Base-by-base conservation (phyloP, 2,888 invertebrate genomes). In the Philaethria dido region DNA sequence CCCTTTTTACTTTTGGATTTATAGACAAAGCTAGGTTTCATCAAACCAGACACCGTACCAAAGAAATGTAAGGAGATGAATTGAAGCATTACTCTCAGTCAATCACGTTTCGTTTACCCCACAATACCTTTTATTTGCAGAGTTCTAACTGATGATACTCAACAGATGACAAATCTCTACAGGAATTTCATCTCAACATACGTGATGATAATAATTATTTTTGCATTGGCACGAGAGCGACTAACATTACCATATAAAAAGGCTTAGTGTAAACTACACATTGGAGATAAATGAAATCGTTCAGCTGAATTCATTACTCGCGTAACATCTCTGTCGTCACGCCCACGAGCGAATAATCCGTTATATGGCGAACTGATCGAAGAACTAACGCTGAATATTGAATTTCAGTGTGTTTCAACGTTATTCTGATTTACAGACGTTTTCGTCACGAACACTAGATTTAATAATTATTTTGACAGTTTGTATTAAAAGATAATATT, bases 231-330 rank as follows among this genome's bases (percentile, higher is more conserved):
- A n/a, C 9, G 9, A 29, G 29, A 9, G 2, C n/a, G 9, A 9
- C 20, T 42, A 39, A n/a, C 13, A 20, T 3, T 22, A 39, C n/a
- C n/a, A 8, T 13, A 55, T n/a, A 39, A 55, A 39, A 57, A 39
- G n/a, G n/a, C n/a, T 11, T 42, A 57, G 11, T 42, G 39, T 36
- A 36, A 36, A 18, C 44, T 54, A 20, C 20, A 22, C 36, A 47
- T 59, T 22, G 62, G 57, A 65, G 66, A 66, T 67, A 66, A 55
- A 63, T 69, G 47, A 64, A 63, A 50, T 36, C 55, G 57, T 48
- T 61, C 59, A 66, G 54, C 44, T 42, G 64, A 57, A 65, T 66
- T 70, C 66, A 70, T 70, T 70, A 70, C 61, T 33, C 61, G 63
- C 50, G 63, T 66, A 62, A 69, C 70, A 70, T 36, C 39, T 33